Evolutionary conservation across 2,888 invertebrate genomes (phyloP).

Genomic region (Meliscaeva auricollis): DNA sequence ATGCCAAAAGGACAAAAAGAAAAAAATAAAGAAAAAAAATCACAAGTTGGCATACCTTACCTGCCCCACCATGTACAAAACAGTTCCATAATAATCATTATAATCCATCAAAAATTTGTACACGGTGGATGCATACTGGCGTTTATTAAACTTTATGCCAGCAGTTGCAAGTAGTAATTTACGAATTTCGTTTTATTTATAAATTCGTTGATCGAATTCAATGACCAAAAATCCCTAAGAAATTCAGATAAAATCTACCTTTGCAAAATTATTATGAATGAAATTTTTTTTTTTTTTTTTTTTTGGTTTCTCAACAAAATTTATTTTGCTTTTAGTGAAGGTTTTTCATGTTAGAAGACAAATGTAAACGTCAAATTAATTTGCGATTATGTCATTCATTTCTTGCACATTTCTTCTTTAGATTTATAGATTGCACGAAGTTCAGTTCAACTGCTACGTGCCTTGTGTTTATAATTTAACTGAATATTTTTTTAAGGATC

Average conservation of each 20-base stretch:
- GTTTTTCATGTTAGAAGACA: neutral
- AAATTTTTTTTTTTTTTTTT: neutral
- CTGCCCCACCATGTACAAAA: too few relatives aligned
- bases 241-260: neutral
- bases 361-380: slow-evolving; percentile 8
- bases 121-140: neutral
- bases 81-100: too few relatives aligned
- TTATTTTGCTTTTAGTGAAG: neutral
- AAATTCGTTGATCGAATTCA: neutral
- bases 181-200: neutral
- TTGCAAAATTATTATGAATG: neutral
- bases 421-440: slow-evolving; percentile 1
- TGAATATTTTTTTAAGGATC: neutral
- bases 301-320: neutral
- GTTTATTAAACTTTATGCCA: neutral
- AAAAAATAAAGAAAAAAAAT: too few relatives aligned
- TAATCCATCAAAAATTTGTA: slow-evolving; percentile 22
- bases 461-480: neutral
- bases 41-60: too few relatives aligned
- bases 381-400: slow-evolving; percentile 17
- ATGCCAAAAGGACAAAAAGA: too few relatives aligned
- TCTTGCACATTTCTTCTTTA: neutral
- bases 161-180: neutral
- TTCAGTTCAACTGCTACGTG: slow-evolving; percentile 1
- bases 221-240: neutral